Conservation (phyloP, 2,888 invertebrate species). For the Lasioglossum zephyrum region DNA sequence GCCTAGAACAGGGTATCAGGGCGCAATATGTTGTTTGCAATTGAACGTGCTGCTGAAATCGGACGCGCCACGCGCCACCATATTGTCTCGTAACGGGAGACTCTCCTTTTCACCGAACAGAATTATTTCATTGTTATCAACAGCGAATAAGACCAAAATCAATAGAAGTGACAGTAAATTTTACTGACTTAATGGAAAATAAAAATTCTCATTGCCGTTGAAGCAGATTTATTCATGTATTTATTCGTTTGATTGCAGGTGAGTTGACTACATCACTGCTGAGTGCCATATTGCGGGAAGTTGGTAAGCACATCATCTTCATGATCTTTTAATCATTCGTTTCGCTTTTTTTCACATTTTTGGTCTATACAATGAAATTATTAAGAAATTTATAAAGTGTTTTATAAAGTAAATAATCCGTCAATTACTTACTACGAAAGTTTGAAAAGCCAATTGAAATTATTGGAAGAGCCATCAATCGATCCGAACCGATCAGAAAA, state of each 20-base stretch:
- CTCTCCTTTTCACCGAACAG: not conserved
- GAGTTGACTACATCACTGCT: not conserved
- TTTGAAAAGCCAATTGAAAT: not conserved
- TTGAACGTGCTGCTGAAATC: constrained; percentile 46
- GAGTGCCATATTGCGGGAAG: not conserved
- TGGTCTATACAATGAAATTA: not conserved
- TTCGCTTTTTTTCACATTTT: not conserved
- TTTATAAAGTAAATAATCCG: not conserved
- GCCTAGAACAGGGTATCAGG: constrained; percentile 48
- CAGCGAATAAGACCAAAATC: not conserved
- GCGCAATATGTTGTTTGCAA: constrained; percentile 57
- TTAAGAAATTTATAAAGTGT: not conserved
- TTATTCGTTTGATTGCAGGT: constrained; percentile 1
- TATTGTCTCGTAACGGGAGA: not conserved
- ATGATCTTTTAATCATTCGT: not conserved
- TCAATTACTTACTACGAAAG: not conserved
- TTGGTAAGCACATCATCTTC: not conserved
- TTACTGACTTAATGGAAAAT: too few species aligned
- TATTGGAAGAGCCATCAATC: not conserved
- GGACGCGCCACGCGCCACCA: constrained; percentile 13
- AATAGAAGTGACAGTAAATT: not conserved
- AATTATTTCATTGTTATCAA: not conserved
- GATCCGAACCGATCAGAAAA: not conserved
- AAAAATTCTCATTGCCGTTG: not conserved
- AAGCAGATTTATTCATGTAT: not conserved